Base-by-base conservation (phyloP, 1,140 invertebrate genomes). In the Aphaenogaster rudis region DNA sequence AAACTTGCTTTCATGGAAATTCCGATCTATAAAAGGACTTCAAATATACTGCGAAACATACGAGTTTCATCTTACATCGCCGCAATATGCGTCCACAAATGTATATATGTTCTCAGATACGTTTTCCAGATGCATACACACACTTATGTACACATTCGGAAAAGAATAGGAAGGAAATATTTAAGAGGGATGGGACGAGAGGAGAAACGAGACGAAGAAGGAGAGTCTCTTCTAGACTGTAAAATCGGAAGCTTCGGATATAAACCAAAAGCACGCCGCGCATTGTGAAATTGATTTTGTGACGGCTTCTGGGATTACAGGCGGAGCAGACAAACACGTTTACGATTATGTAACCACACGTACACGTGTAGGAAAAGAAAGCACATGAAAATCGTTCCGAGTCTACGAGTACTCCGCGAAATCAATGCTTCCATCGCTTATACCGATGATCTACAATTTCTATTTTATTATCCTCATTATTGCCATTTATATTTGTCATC, bases 231-330 rank as follows among this genome's bases (percentile, higher is more conserved):
- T 77, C 79, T 50, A 86, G 54, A 78, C 61, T 69, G 33, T 88
- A 90, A 85, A 90, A 52, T 85, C 78, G 63, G 54, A 52, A 74
- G 48, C 61, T 48, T 76, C 52, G 80, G 52, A 88, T 57, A 82
- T 88, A 89, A 89, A 88, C 64, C 66, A 66, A 88, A 86, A 81
- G 63, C 69, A 52, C 42, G 39, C 45, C 66, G 52, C 42, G 28
- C 67, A 42, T 54, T 86, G 54, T 77, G 66, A 74, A 86, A 80
- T 88, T 88, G 85, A 81, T 86, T 76, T 42, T 45, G 76, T 50
- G 39, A 79, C 54, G 57, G n/a, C 13, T 80, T 54, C 17, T 42
- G 50, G 36, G 39, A 81, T 81, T 57, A 50, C n/a, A 69, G n/a
- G 33, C 17, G 15, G 15, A 71, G 17, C 39, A 48, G n/a, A 8